Percentiles rank a stretch among this genome's conserved stretches.
phyloP scores from a whole-genome alignment of 1,140 invertebrate genomes.

The Panulirus ornatus region DNA sequence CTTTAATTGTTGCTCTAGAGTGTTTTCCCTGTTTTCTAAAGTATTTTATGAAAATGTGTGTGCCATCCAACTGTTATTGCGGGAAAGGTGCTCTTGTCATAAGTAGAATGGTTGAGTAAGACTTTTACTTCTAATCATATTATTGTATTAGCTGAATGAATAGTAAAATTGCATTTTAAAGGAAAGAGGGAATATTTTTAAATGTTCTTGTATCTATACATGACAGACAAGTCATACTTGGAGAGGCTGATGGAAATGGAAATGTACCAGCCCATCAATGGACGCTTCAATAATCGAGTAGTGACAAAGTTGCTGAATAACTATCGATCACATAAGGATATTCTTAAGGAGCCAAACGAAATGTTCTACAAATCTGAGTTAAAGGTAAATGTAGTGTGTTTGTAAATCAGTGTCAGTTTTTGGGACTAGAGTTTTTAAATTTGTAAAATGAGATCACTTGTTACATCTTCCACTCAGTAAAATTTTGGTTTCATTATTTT shows the following conservation, averaged over 20 bases:
- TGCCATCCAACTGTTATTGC: too few species aligned
- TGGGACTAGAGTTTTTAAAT: background rate
- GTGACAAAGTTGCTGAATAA: conserved; percentile 80
- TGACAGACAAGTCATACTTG: conserved; percentile 60
- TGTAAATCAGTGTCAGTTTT: background rate
- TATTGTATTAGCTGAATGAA: too few species aligned
- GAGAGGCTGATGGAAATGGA: conserved; percentile 49
- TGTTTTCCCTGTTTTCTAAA: too few species aligned
- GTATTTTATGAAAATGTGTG: too few species aligned
- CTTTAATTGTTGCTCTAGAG: too few species aligned
- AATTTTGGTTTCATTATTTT: too few species aligned
- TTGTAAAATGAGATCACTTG: background rate
- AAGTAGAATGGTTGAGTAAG: too few species aligned
- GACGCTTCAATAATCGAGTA: conserved; percentile 27
- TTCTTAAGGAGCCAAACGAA: conserved; percentile 86
- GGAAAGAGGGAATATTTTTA: too few species aligned
- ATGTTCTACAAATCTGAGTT: conserved; percentile 92
- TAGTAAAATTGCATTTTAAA: too few species aligned
- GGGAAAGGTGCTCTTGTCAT: too few species aligned
- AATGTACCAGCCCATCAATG: conserved; percentile 25
- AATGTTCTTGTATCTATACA: background rate
- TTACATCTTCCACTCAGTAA: too few species aligned
- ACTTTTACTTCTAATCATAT: too few species aligned
- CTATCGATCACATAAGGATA: conserved; percentile 86
- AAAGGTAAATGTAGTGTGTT: conserved; percentile 78